phyloP scores from a whole-genome alignment of 2,797 vertebrate genomes.

The Danio albolineatus region DNA sequence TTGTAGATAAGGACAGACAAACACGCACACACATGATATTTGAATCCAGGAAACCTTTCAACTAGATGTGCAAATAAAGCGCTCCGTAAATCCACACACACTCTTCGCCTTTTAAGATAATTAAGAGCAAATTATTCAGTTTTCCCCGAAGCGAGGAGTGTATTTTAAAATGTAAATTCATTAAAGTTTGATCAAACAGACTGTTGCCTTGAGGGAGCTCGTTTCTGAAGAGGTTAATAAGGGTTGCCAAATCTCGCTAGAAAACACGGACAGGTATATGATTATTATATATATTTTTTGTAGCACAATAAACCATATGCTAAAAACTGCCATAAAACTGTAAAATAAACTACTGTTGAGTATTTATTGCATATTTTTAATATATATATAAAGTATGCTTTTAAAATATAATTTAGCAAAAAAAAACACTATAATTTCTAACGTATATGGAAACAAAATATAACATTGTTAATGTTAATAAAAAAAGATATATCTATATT shows the following conservation, averaged over 20 bases:
- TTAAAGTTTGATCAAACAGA: conserved; percentile 42
- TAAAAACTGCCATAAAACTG: too few species aligned
- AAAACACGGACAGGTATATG: neutral
- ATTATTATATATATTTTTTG: neutral
- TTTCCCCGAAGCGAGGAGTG: neutral
- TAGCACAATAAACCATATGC: neutral
- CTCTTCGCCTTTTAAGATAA: conserved; percentile 21
- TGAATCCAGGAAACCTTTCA: neutral
- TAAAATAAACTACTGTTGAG: too few species aligned
- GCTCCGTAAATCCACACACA: conserved; percentile 10
- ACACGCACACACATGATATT: neutral
- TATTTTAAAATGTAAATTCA: conserved; percentile 37
- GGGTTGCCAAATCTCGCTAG: conserved; percentile 8
- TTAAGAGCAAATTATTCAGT: conserved; percentile 31
- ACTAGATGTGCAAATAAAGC: neutral
- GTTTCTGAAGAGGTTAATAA: conserved; percentile 66
- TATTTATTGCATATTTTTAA: too few species aligned
- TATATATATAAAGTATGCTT: neutral
- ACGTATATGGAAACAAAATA: too few species aligned
- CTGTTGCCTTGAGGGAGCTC: conserved; percentile 15
- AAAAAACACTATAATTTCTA: too few species aligned
- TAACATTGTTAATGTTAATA: too few species aligned
- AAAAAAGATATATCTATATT: too few species aligned
- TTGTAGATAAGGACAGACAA: neutral
- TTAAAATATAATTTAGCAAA: too few species aligned